A percentile compares a stretch with the other conserved stretches of the same genome.
Conservation (phyloP, 1,140 invertebrate genomes). For the Drosophila nasuta region DNA sequence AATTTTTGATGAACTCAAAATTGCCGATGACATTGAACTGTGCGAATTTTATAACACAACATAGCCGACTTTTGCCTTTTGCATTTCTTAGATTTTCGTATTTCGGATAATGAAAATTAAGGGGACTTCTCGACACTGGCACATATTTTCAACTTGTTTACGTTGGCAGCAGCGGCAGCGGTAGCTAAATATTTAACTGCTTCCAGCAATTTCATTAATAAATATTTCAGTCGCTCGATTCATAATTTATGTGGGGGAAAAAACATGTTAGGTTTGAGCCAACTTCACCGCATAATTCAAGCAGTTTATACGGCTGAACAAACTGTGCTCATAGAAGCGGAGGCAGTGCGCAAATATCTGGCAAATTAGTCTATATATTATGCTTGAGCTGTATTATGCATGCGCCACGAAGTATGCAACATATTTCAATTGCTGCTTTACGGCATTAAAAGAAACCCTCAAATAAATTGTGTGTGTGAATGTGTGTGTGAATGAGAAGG, state of each 20-base stretch:
- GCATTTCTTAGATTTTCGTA: not conserved
- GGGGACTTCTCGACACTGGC: conserved; percentile 23
- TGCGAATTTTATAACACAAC: conserved; percentile 44
- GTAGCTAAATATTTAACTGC: conserved; percentile 73
- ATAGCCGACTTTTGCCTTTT: not conserved
- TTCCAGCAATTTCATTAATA: conserved; percentile 72
- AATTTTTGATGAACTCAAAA: conserved; percentile 79
- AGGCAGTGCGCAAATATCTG: conserved; percentile 56
- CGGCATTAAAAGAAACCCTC: conserved; percentile 26
- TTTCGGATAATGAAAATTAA: conserved; percentile 47
- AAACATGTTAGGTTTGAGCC: conserved; percentile 1
- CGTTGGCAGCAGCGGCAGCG: conserved; percentile 13
- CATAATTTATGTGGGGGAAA: conserved; percentile 53
- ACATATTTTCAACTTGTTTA: conserved; percentile 63
- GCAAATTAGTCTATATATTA: conserved; percentile 64
- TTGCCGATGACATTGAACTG: conserved; percentile 72
- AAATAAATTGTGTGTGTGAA: conserved; percentile 55
- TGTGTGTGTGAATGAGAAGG: not conserved
- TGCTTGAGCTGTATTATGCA: conserved; percentile 56
- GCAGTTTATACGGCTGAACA: conserved; percentile 34
- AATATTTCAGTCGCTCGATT: conserved; percentile 60
- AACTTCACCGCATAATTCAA: conserved; percentile 25
- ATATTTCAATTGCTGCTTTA: conserved; percentile 54
- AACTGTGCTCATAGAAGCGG: conserved; percentile 29
- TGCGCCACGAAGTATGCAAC: conserved; percentile 40